These are phyloP conservation scores for Poeciliopsis presidionis DNA, from an alignment of 2,797 vertebrate genomes.

Conservation along the genomic window DNA sequence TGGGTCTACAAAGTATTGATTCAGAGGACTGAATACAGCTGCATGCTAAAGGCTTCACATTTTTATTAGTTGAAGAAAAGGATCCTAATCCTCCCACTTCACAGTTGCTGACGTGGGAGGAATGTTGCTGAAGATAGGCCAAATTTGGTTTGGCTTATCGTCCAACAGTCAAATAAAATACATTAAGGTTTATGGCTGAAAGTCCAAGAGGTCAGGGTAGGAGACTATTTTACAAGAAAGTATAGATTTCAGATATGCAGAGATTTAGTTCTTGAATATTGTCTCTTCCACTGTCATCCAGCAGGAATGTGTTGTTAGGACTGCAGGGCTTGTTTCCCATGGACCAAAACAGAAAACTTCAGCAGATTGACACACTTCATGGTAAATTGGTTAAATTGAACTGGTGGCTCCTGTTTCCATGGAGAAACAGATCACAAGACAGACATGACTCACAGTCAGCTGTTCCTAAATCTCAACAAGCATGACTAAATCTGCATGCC, in stretches of 20 bases:
- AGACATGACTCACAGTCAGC: constrained; percentile 66
- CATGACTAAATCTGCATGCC: constrained; percentile 16
- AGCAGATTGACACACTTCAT: constrained; percentile 58
- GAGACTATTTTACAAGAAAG: background rate
- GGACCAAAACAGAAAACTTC: constrained; percentile 39
- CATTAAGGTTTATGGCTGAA: background rate
- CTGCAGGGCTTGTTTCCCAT: background rate
- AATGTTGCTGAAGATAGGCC: no score
- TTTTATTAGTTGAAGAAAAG: background rate
- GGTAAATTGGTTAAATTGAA: constrained; percentile 55
- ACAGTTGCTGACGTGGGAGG: background rate
- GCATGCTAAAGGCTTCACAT: background rate
- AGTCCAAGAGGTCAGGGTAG: background rate
- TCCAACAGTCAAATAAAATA: background rate
- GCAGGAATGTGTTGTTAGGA: background rate
- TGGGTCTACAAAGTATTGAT: background rate
- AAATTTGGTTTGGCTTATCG: background rate
- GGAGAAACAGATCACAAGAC: constrained; percentile 57
- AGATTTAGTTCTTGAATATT: background rate
- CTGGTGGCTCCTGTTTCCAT: constrained; percentile 54
- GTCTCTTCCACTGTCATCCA: background rate
- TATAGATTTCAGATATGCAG: background rate
- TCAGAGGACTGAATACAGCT: background rate
- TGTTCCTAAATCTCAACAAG: constrained; percentile 35
- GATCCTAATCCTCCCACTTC: background rate